A percentile compares a stretch with the other conserved stretches of the same genome.
Conservation (phyloP, 2,888 invertebrate genomes). For the Drosophila ochracea region DNA sequence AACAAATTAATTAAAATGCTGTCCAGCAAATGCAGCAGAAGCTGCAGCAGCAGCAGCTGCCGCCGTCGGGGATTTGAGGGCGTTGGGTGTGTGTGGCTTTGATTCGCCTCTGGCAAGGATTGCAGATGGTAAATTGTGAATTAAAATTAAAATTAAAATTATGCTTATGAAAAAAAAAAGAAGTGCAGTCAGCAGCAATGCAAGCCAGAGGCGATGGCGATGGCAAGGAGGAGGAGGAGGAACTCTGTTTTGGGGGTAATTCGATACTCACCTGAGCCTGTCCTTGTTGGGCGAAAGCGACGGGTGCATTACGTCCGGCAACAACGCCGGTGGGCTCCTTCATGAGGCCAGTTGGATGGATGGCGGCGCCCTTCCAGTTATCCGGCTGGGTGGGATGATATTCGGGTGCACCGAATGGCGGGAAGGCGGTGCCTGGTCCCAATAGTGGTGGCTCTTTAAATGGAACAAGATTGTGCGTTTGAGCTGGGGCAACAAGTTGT, state of each 20-base stretch:
- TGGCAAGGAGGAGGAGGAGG: not conserved
- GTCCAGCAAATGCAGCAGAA: slow-evolving; percentile 31
- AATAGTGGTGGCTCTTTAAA: slow-evolving; percentile 85
- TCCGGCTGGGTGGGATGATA: slow-evolving; percentile 85
- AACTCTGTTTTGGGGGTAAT: not conserved
- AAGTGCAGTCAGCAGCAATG: slow-evolving; percentile 7
- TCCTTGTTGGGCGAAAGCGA: slow-evolving; percentile 84
- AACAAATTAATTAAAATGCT: slow-evolving; percentile 66
- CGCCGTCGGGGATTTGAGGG: slow-evolving; percentile 27
- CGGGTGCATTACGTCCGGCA: slow-evolving; percentile 84
- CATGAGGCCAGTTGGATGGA: slow-evolving; percentile 87
- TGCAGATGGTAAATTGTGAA: slow-evolving; percentile 47
- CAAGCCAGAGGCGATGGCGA: slow-evolving; percentile 15
- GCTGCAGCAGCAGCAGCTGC: slow-evolving; percentile 16
- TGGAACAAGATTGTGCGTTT: slow-evolving; percentile 84
- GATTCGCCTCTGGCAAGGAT: slow-evolving; percentile 22
- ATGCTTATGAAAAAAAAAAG: slow-evolving; percentile 40
- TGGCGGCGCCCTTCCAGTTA: slow-evolving; percentile 85
- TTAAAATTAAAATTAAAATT: slow-evolving; percentile 51
- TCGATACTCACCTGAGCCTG: slow-evolving; percentile 83
- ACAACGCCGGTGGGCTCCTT: slow-evolving; percentile 87
- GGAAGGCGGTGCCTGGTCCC: slow-evolving; percentile 85
- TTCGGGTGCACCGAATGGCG: slow-evolving; percentile 85
- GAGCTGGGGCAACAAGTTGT: slow-evolving; percentile 76
- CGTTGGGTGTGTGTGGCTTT: slow-evolving; percentile 10